Evolutionary conservation across 2,797 vertebrate species (phyloP).

Genomic region (Eulemur albifrons): DNA sequence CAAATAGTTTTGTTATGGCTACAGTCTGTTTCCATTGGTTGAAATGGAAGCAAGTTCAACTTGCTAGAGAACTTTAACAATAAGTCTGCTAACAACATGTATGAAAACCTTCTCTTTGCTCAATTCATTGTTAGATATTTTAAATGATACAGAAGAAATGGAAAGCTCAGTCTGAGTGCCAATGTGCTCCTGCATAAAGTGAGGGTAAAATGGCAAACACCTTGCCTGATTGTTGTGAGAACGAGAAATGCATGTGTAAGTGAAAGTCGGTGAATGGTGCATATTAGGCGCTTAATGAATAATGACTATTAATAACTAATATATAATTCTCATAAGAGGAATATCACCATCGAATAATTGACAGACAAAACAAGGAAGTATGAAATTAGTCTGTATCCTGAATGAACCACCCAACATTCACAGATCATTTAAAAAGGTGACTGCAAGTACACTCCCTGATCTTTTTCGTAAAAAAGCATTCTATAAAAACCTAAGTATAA

Average conservation of each 20-base stretch:
- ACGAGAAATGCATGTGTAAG: background rate
- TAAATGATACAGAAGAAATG: background rate
- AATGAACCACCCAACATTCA: conserved; percentile 7
- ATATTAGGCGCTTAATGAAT: background rate
- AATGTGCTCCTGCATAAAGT: background rate
- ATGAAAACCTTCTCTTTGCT: background rate
- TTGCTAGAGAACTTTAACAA: background rate
- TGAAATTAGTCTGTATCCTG: background rate
- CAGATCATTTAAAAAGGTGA: conserved; percentile 46
- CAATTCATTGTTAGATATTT: background rate
- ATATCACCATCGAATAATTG: background rate
- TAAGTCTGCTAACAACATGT: background rate
- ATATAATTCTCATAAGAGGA: background rate
- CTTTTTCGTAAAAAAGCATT: conserved; percentile 34
- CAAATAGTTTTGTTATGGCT: conserved; percentile 53
- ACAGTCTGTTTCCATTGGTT: conserved; percentile 45
- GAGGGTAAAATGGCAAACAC: background rate
- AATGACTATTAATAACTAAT: background rate
- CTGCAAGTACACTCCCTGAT: background rate
- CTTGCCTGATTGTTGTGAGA: background rate
- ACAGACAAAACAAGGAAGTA: conserved; percentile 29
- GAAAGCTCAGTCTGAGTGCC: background rate
- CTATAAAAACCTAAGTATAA: conserved; percentile 16
- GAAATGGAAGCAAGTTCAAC: conserved; percentile 6
- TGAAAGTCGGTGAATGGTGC: background rate